A percentile compares a stretch with the other conserved stretches of the same genome.
Evolutionary conservation across 2,888 invertebrate species (phyloP).

Genomic region (Aleiodes testaceus): DNA sequence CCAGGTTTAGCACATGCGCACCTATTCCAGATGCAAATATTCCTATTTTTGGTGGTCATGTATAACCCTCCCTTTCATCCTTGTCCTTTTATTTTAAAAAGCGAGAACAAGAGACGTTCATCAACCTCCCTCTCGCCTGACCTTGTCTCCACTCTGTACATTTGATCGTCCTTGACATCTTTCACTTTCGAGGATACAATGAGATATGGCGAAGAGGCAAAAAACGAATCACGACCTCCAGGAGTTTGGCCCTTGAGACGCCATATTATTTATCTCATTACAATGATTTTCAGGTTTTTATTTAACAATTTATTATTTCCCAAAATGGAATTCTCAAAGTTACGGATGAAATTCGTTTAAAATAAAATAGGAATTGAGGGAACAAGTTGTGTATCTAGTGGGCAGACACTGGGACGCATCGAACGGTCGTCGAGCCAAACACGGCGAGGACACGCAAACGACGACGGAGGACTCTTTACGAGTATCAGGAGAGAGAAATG

Average conservation of each 20-base stretch:
- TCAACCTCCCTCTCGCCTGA: slow-evolving; percentile 17
- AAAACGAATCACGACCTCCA: background rate
- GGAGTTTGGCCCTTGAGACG: slow-evolving; percentile 8
- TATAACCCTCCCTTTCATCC: background rate
- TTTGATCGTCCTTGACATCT: slow-evolving; percentile 20
- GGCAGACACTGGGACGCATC: slow-evolving; percentile 16
- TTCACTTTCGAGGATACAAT: slow-evolving; percentile 15
- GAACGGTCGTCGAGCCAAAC: slow-evolving; percentile 32
- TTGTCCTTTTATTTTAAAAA: background rate
- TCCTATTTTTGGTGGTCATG: background rate
- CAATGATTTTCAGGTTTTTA: background rate
- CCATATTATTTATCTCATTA: background rate
- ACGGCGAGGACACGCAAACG: slow-evolving; percentile 30
- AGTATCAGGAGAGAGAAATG: slow-evolving; percentile 13
- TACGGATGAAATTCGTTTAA: background rate
- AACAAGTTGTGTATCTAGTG: slow-evolving; percentile 24
- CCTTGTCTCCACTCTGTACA: slow-evolving; percentile 2
- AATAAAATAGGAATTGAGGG: slow-evolving; percentile 1
- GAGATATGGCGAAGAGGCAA: background rate
- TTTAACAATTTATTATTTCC: background rate
- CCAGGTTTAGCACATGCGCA: background rate
- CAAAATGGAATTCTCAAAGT: too few species aligned
- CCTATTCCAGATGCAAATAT: background rate
- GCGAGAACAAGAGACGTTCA: background rate
- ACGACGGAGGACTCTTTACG: slow-evolving; percentile 25